phyloP scores from a whole-genome alignment of 2,797 vertebrate species.

The Vireo griseus region DNA sequence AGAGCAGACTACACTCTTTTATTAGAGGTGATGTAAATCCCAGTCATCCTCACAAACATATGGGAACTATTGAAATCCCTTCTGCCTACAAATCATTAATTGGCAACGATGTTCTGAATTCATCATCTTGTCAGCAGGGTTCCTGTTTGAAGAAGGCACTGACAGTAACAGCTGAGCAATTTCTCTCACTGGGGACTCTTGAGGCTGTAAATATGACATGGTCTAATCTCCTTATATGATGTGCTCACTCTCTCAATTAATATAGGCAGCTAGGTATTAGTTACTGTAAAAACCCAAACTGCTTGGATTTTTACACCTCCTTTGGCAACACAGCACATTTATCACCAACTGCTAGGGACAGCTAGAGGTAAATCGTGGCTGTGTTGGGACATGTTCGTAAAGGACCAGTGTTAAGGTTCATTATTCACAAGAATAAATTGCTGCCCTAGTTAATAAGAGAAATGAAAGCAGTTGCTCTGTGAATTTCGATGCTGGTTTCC shows the following conservation, averaged over 20 bases:
- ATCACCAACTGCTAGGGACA: neutral
- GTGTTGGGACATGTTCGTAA: neutral
- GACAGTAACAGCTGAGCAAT: conserved; percentile 35
- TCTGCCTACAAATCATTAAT: conserved; percentile 62
- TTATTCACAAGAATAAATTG: conserved; percentile 20
- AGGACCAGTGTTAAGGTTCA: neutral
- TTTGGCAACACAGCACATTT: neutral
- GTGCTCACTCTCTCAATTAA: neutral
- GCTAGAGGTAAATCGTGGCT: neutral
- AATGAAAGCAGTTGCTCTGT: neutral
- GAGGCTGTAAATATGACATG: conserved; percentile 13
- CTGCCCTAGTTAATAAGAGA: neutral
- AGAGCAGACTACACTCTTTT: neutral
- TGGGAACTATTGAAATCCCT: conserved; percentile 50
- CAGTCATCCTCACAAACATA: conserved; percentile 41
- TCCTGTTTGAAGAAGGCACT: conserved; percentile 41
- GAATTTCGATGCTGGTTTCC: neutral
- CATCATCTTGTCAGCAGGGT: conserved; percentile 59
- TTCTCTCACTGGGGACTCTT: neutral
- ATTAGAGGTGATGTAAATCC: conserved; percentile 37
- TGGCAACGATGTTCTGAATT: conserved; percentile 42
- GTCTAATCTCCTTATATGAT: conserved; percentile 39
- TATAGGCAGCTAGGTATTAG: neutral
- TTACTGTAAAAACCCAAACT: neutral
- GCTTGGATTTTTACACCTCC: neutral